Percentiles rank a stretch among this genome's conserved stretches.
Conservation (phyloP, 2,888 invertebrate species). For the Bombyx huttoni region DNA sequence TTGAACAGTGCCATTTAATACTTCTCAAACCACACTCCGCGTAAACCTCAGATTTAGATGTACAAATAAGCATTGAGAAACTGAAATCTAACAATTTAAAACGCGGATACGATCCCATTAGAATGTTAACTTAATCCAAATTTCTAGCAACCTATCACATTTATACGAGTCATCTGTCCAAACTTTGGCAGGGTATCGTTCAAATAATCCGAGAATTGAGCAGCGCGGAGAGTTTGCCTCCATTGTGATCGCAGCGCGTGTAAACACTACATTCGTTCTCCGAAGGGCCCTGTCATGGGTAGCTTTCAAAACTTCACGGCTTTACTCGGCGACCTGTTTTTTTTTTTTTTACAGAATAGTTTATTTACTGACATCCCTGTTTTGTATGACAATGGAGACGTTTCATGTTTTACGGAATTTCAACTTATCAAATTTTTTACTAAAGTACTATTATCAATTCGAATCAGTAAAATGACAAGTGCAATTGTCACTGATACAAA, state of each 20-base stretch:
- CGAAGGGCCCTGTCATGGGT: conserved; percentile 50
- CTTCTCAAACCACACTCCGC: too few species aligned
- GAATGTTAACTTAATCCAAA: not conserved
- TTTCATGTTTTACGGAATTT: not conserved
- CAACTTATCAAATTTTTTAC: not conserved
- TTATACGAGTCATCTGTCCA: conserved; percentile 50
- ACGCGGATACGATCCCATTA: not conserved
- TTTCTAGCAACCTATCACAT: not conserved
- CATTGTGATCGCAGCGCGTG: conserved; percentile 48
- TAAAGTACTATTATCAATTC: too few species aligned
- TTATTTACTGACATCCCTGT: not conserved
- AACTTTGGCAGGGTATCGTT: conserved; percentile 38
- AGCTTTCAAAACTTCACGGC: conserved; percentile 57
- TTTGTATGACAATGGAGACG: not conserved
- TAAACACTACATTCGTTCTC: conserved; percentile 58
- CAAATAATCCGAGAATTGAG: conserved; percentile 51
- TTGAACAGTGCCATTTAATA: too few species aligned
- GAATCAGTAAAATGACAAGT: too few species aligned
- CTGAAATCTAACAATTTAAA: too few species aligned
- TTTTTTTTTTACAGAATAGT: not conserved
- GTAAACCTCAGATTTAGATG: too few species aligned
- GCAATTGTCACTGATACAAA: too few species aligned
- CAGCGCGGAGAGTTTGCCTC: conserved; percentile 45
- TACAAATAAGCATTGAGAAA: too few species aligned
- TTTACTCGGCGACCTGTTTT: conserved; percentile 10